Percentiles rank a stretch among this genome's conserved stretches.
These are phyloP conservation scores for Pogonocherus hispidulus DNA, from an alignment of 2,888 invertebrate genomes.

Conservation along the genomic window DNA sequence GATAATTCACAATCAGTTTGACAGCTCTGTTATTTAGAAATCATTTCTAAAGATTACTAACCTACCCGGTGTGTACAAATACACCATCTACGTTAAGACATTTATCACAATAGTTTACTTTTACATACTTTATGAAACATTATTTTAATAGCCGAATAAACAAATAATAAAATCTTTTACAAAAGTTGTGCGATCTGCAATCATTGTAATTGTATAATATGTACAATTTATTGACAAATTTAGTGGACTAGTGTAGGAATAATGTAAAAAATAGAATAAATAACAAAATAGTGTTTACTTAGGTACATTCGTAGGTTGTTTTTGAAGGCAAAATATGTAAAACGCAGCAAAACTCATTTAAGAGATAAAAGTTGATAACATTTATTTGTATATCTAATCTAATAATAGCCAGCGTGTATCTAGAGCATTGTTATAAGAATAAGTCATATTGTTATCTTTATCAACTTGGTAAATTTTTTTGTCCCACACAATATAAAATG, in stretches of 20 bases:
- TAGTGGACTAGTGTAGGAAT: conserved; percentile 56
- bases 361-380: too few species aligned
- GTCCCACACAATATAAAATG: too few species aligned
- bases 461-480: too few species aligned
- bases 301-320: conserved; percentile 41
- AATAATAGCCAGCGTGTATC: neutral
- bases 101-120: conserved; percentile 14
- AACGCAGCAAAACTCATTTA: conserved; percentile 55
- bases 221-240: conserved; percentile 64
- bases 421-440: too few species aligned
- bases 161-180: conserved; percentile 49
- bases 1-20: neutral
- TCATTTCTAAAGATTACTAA: neutral
- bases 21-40: neutral
- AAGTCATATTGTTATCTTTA: too few species aligned
- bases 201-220: conserved; percentile 67
- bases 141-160: conserved; percentile 41
- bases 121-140: conserved; percentile 14
- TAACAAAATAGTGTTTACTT: conserved; percentile 45
- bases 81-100: neutral
- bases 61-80: neutral
- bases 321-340: conserved; percentile 61
- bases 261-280: conserved; percentile 55
- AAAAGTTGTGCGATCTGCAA: conserved; percentile 68
- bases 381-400: neutral